Evolutionary conservation across 2,797 vertebrate species (phyloP), one percentile per base, ranked within the genome.

Genomic region (Gymnopithys bicolor): DNA sequence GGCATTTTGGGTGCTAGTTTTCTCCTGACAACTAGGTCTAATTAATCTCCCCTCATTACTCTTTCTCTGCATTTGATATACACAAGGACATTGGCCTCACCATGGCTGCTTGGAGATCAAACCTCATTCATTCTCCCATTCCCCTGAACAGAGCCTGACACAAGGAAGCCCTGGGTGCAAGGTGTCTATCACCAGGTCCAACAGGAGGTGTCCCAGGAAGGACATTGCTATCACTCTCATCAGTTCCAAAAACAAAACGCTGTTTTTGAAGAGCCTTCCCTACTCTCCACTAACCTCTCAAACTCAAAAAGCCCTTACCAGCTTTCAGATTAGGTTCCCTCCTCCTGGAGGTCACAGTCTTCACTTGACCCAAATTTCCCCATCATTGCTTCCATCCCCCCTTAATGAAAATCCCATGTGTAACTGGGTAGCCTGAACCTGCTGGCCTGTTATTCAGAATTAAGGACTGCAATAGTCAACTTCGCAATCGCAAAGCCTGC

Each of bases 321-420:
- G 1, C 11, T 87, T 93, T 39, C 2, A 3, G 28, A 66, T 70
- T 49, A 85, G 37, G 27, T 19, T 85, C 19, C 52, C 11, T 46
- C 19, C 45, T 83, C 23, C 25, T 9, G 7, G 43, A 68, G 4
- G 12, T 70, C 45, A 53, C 35, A 58, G n/a, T 32, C 46, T 64
- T 64, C 3, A 0, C 1, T 4, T 49, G 55, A 30, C 35, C 56
- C 41, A 68, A 53, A 55, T 35, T 49, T 68, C 45, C 45, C 27
- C 58, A 39, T 15, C 67, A 11, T 11, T 0, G 0, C 7, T 45
- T 19, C 49, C 39, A 35, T 4, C 3, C 52, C 30, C 12, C 9
- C 10, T 30, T 24, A 19, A 6, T 5, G 69, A 78, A 49, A 78
- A 84, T 35, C 19, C n/a, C 13, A 3, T 0, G 4, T 10, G 33